Base-by-base conservation (phyloP, 1,140 invertebrate species). In the Ooceraea biroi region DNA sequence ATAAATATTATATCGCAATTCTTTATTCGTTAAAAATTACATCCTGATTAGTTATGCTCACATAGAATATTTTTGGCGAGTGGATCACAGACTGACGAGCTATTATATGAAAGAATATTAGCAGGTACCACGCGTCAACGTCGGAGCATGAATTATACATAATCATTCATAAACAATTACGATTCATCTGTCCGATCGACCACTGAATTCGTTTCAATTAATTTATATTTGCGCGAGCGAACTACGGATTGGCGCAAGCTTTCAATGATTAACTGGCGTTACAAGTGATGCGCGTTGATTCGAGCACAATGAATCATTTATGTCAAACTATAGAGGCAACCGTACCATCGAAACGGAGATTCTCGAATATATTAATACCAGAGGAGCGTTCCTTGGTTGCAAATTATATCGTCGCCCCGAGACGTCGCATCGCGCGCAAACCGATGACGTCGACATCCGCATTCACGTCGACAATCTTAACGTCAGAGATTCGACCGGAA, bases 291-390 rank as follows among this genome's bases (percentile, higher is more conserved):
- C 65, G 69, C 80, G 69, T 77, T 83, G 46, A 83, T 77, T 83
- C 58, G 17, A 22, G 58, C n/a, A 65, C 60, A 77, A 83, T 80
- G 76, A 80, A 80, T 69, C 76, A 60, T 71, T 80, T 55, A 68
- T 36, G 30, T 78, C 76, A 69, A 80, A 52, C 50, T 46, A 58
- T 58, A 17, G 65, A 10, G 36, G 25, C 76, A 30, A 55, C 19
- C 3, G 63, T 41, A 3, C 36, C 48, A 50, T 80, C 76, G 65
- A 78, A 78, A 78, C 25, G 19, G 7, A 17, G 48, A 58, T 50
- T 69, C 69, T 57, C 69, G 76, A 80, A 80, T 80, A 80, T 80
- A 50, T 80, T 80, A 80, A 80, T 80, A 71, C 19, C 22, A 10
- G 58, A 60, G 71, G n/a, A 52, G 73, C 44, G n/a, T n/a, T 46